Conservation (phyloP, 2,797 vertebrate species). For the Xiphorhynchus erythropygius region DNA sequence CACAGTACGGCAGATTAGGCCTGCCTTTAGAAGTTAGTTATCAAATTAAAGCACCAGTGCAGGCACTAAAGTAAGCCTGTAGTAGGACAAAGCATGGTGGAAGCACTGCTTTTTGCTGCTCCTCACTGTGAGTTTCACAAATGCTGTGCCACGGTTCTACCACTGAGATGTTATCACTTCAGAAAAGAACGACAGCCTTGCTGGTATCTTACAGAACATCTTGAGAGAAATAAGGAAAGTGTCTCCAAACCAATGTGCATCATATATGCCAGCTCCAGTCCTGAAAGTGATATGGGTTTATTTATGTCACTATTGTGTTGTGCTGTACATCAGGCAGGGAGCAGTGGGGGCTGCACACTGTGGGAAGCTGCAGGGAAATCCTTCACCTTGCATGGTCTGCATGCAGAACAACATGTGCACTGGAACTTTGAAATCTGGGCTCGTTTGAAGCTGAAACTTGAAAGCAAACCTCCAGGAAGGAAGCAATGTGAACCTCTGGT, state of each 20-base stretch:
- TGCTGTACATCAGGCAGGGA: not conserved
- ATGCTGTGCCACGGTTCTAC: not conserved
- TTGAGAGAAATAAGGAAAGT: not conserved
- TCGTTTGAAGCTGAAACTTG: constrained; percentile 43
- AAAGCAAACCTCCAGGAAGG: constrained; percentile 36
- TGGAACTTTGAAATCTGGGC: constrained; percentile 31
- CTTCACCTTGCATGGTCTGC: not conserved
- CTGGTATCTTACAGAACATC: not conserved
- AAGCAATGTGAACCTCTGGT: not conserved
- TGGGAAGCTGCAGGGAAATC: constrained; percentile 1
- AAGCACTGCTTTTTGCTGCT: not conserved
- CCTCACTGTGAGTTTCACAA: not conserved
- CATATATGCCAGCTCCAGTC: accelerated
- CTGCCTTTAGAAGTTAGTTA: not conserved
- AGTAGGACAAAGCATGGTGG: not conserved
- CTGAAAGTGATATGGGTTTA: not conserved
- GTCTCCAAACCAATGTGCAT: not conserved
- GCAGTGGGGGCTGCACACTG: not conserved
- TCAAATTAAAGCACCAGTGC: not conserved
- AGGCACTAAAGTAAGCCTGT: not conserved
- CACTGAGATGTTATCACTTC: not conserved
- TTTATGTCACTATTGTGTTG: not conserved
- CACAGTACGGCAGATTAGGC: not conserved
- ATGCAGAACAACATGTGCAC: not conserved
- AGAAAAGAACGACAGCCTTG: accelerated